phyloP scores from a whole-genome alignment of 2,113 vertebrate species.

The Cyphomyrus plagiostoma region DNA sequence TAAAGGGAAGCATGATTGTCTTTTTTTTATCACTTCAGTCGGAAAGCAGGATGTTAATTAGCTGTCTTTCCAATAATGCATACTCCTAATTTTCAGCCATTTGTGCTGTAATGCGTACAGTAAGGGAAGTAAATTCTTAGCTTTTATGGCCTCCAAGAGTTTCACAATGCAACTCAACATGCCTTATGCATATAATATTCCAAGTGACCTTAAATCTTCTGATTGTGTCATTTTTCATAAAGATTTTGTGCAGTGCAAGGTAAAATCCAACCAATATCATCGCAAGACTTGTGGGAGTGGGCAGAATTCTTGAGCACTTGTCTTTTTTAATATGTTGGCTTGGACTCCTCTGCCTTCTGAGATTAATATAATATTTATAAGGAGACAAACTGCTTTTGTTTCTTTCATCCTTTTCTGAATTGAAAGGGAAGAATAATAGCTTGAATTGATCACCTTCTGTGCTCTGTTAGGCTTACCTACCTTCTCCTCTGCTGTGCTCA shows the following conservation, averaged over 20 bases:
- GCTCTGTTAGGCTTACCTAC: background rate
- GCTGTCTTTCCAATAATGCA: constrained; percentile 12
- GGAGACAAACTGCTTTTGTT: constrained; percentile 12
- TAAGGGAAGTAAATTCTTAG: background rate
- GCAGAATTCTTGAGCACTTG: background rate
- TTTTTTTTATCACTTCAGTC: background rate
- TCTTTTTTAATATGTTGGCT: constrained; percentile 6
- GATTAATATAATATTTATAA: constrained; percentile 14
- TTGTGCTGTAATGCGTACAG: background rate
- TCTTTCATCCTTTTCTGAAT: background rate
- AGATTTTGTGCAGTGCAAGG: background rate
- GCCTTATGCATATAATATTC: background rate
- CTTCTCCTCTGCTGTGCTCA: background rate
- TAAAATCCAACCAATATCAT: constrained; percentile 9
- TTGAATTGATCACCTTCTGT: background rate
- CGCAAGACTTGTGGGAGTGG: background rate
- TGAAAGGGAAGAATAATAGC: background rate
- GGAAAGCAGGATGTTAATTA: background rate
- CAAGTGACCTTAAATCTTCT: background rate
- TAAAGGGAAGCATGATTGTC: background rate
- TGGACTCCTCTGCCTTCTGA: background rate
- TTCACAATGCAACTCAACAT: background rate
- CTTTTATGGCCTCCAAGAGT: background rate
- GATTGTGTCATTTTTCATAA: background rate
- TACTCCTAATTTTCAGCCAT: background rate